Base-by-base conservation (phyloP, 2,113 vertebrate genomes). In the Oplegnathus fasciatus region DNA sequence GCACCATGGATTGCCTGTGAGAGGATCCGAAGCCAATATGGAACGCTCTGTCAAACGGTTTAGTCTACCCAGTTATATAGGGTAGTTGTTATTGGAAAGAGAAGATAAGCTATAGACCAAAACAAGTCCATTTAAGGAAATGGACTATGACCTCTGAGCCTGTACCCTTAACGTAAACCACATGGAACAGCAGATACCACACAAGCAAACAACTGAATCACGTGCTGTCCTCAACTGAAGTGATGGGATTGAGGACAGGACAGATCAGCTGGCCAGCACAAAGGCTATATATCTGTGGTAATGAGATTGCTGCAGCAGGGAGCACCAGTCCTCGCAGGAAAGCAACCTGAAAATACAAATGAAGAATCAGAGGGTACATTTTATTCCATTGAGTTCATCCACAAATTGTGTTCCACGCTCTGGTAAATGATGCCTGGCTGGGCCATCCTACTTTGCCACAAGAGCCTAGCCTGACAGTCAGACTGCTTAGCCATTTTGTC, bases 281-380 rank as follows among this genome's bases (percentile, higher is more conserved):
- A 30, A 73, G 34, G 60, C n/a, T 32, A 24, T 69, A 66, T 24
- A 11, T 64, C 60, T 66, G 48, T 42, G 34, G 24, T 46, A 57
- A 75, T 82, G 48, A 46, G 20, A 70, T 42, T 80, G 24, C 24
- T 64, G 14, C 58, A 73, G 69, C 34, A 54, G 5, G 9, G 44
- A 54, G 22, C 26, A 55, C 44, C 15, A n/a, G 32, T 61, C 55
- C 22, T 72, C 0, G 1, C 28, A 26, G 28, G 5, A 60, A 60
- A 50, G 54, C 54, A 20, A 37, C 54, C 17, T 52, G 42, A 37
- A 34, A 71, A 70, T 61, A 50, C 40, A 61, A 60, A 71, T 71
- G 30, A 22, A 50, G 67, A 15, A 52, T 62, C 52, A 68, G 37
- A 58, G 26, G 26, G 7, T 42, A 22, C 3, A 52, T 50, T 69